Evolutionary conservation across 2,797 vertebrate species (phyloP).

Genomic region (Sebastes cheni): DNA sequence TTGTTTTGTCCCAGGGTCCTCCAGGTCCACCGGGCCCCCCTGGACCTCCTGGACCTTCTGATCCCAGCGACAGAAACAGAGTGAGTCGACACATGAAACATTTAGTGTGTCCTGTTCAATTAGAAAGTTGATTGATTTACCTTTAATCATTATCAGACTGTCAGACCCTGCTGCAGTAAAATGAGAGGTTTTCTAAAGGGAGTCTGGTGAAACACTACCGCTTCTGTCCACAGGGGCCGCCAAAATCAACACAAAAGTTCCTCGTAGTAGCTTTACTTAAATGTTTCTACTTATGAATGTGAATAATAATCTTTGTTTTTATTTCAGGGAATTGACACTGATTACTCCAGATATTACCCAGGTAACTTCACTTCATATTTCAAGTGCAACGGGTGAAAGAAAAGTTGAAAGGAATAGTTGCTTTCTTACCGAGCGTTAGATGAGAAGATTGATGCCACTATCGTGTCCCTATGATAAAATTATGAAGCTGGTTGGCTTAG

Average conservation of each 20-base stretch:
- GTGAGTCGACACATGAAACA: slow-evolving; percentile 55
- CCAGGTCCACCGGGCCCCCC: slow-evolving; percentile 85
- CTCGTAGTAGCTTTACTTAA: too few species aligned
- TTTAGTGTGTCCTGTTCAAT: neutral
- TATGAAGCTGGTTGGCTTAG: too few species aligned
- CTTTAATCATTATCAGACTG: too few species aligned
- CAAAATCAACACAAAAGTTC: neutral
- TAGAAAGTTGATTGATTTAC: too few species aligned
- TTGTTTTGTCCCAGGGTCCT: slow-evolving; percentile 72
- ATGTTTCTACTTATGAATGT: neutral
- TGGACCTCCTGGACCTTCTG: slow-evolving; percentile 77
- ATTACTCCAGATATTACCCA: slow-evolving; percentile 39
- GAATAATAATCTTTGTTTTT: neutral
- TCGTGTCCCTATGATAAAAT: too few species aligned
- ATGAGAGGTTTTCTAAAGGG: too few species aligned
- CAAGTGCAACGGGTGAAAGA: neutral
- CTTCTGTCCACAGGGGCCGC: too few species aligned
- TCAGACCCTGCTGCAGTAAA: too few species aligned
- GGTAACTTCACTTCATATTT: slow-evolving; percentile 52
- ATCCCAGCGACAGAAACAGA: slow-evolving; percentile 14
- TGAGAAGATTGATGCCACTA: too few species aligned
- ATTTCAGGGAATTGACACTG: slow-evolving; percentile 61
- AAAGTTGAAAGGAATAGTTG: neutral
- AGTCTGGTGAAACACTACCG: too few species aligned
- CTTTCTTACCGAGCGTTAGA: too few species aligned